Percentiles rank a stretch among this genome's conserved stretches.
These are phyloP conservation scores for Ammospiza caudacuta DNA, from an alignment of 2,113 vertebrate species.

Conservation along the genomic window DNA sequence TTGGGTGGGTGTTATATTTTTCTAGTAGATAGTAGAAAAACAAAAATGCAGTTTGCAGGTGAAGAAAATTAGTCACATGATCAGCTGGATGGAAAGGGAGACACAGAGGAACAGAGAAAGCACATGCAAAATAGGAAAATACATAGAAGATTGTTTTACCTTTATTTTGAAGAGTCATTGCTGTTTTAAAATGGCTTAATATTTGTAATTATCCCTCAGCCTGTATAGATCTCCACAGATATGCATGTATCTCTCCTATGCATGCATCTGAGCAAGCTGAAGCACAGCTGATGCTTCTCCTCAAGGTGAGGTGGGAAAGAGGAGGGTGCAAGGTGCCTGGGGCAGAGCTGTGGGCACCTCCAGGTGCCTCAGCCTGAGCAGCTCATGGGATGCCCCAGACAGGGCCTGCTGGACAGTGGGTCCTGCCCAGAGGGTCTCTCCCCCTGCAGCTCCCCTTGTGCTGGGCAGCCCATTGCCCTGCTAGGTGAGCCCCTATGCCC, in stretches of 20 bases:
- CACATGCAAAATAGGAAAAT: neutral
- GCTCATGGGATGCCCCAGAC: no score
- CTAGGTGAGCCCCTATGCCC: rapidly evolving
- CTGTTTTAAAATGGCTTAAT: neutral
- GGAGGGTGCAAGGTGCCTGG: neutral
- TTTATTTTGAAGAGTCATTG: neutral
- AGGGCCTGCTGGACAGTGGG: neutral
- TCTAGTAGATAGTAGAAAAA: neutral
- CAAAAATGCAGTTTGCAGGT: neutral
- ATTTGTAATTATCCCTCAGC: neutral
- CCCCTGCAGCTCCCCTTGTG: rapidly evolving
- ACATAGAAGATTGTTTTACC: neutral
- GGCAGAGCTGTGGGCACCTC: neutral
- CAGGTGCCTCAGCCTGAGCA: neutral
- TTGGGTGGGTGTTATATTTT: neutral
- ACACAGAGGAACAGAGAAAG: neutral
- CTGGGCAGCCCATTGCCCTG: neutral
- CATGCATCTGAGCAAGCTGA: neutral
- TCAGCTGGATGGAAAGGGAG: neutral
- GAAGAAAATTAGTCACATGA: neutral
- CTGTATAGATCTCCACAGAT: neutral
- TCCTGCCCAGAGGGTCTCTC: rapidly evolving
- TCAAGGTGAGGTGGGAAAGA: neutral
- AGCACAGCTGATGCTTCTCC: rapidly evolving
- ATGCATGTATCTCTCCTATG: rapidly evolving